These are phyloP conservation scores for Aramus guarauna DNA, from an alignment of 2,113 vertebrate species.

Conservation along the genomic window DNA sequence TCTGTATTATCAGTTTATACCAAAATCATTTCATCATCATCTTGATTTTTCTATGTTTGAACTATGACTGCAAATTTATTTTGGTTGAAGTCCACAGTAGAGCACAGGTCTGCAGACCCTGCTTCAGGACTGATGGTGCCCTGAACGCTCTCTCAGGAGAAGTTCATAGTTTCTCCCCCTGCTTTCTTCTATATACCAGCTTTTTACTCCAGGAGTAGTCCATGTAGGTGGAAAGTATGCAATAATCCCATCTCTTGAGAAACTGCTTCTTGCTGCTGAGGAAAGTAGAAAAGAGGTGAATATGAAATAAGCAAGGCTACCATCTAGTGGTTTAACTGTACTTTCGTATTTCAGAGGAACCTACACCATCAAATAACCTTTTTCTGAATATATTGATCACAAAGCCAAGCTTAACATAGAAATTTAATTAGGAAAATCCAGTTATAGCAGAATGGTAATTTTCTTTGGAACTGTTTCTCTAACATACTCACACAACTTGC, in stretches of 20 bases:
- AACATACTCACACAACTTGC: background rate
- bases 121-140: background rate
- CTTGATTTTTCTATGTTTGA: background rate
- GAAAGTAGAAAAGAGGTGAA: background rate
- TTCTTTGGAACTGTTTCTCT: background rate
- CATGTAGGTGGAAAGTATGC: accelerated
- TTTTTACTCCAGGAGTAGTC: background rate
- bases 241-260: background rate
- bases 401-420: background rate
- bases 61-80: background rate
- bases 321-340: slow-evolving; percentile 39
- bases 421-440: background rate
- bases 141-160: background rate
- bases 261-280: background rate
- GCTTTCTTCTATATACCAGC: background rate
- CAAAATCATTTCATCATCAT: background rate
- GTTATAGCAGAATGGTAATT: background rate
- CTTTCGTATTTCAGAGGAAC: background rate
- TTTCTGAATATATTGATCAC: background rate
- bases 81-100: background rate
- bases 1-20: background rate
- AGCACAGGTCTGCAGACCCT: accelerated
- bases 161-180: background rate
- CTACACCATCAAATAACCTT: background rate
- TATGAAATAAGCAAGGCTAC: slow-evolving; percentile 28